Base-by-base conservation (phyloP, 2,888 invertebrate genomes). In the Electrophaes corylata region DNA sequence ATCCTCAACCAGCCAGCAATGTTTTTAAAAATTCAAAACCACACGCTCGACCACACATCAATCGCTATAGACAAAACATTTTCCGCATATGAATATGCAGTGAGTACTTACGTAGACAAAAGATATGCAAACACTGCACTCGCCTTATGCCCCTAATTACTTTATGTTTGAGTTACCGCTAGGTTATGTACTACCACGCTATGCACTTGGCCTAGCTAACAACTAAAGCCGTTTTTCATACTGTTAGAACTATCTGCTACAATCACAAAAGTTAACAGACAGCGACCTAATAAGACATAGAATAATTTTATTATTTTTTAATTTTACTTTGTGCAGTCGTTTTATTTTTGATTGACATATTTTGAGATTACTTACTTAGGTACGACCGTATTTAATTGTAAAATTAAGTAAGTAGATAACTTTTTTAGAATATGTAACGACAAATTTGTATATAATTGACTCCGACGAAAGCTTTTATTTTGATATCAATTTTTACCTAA, bases 101-200 rank as follows among this genome's bases (percentile, higher is more conserved):
- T 14, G 26, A 4, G 10, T 26, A 40, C 31, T 10, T 41, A 18
- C 11, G 19, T 16, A 49, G 43, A 44, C 55, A 44, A 44, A 31
- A 58, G 37, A 44, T 39, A 48, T 49, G 35, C 60, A 53, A 43
- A 39, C 43, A 50, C 35, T 31, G 31, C 57, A 54, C 51, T 47
- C 44, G 54, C 19, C 51, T 33, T 33, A 41, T 50, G 58, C 19
- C 50, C 44, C 50, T 54, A 62, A 59, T 62, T 62, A 62, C 29
- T 26, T 18, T 33, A 31, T 39, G 57, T 51, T 60, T 35, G 45
- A 47, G 20, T 23, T 59, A 57, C 64, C 64, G 61, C 50, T 63
- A 55, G 29, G 41, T 44, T 48, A 20, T 47, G 41, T 12, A 12
- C 2, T 19, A 11, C 14, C 19, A 19, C 40, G 16, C 35, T 44